Base-by-base conservation (phyloP, 2,113 vertebrate genomes). In the Pagrus major region DNA sequence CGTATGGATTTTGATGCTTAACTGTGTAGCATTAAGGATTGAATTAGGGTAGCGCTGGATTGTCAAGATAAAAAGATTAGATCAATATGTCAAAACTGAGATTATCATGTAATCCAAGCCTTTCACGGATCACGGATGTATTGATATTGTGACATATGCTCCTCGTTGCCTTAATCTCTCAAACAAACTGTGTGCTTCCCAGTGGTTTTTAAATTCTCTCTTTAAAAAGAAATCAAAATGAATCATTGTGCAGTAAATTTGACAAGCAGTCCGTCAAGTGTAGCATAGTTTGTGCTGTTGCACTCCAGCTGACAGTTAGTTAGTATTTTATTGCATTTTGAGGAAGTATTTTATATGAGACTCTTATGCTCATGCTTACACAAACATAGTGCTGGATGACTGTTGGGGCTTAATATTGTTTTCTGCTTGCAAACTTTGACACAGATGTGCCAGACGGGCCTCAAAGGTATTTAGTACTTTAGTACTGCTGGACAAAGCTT, bases 21-120 rank as follows among this genome's bases (percentile, higher is more conserved):
- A 68, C 33, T 29, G 7, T 12, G 47, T 6, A 42, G 15, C 39
- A 49, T 79, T 80, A n/a, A 56, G 23, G 31, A 64, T 33, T 72
- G 5, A 69, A 52, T 78, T 37, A 41, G 20, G 20, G 67, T 67
- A 12, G 49, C 1, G 4, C 7, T 0, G 12, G 33, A 71, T 66
- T 65, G 29, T 59, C 18, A 61, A 25, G 14, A 58, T 71, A n/a
- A 68, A 73, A 54, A 71, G 10, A 76, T 72, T 20, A 76, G 31
- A 59, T 21, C 41, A 70, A n/a, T 71, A 69, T 76, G 51, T 25
- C 35, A 78, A 58, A 78, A 0, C 42, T 60, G 6, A 52, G 61
- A 69, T 84, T 78, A 49, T 59, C 18, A 59, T 60, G 9, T 65
- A 67, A 72, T 84, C 27, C 42, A 76, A 11, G n/a, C 39, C 35